A percentile compares a stretch with the other conserved stretches of the same genome.
phyloP scores from a whole-genome alignment of 2,797 vertebrate genomes.

The Cheirogaleus major region DNA sequence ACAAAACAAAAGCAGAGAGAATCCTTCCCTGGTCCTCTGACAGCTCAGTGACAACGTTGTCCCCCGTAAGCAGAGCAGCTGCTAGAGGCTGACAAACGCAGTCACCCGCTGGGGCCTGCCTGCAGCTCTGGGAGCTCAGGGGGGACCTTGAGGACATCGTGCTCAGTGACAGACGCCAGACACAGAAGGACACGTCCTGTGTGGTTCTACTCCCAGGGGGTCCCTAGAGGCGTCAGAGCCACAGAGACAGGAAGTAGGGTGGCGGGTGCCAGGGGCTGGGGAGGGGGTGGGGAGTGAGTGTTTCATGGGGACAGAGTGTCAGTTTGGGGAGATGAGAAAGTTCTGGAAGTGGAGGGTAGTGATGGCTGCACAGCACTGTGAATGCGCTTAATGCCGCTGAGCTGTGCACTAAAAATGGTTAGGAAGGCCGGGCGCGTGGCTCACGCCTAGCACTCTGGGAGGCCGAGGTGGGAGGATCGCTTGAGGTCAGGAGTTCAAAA shows the following conservation, averaged over 20 bases:
- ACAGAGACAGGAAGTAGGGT: neutral
- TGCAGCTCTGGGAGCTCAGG: too few species aligned
- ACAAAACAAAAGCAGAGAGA: neutral
- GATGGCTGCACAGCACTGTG: fast-evolving
- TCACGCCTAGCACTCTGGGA: too few species aligned
- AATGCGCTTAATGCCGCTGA: neutral
- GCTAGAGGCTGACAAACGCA: neutral
- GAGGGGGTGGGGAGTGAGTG: neutral
- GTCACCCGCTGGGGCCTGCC: neutral
- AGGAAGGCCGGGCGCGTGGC: neutral
- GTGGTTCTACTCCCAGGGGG: neutral
- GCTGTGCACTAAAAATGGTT: neutral
- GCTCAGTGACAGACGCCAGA: neutral
- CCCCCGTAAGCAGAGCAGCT: neutral
- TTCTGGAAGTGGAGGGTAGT: neutral
- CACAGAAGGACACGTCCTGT: neutral
- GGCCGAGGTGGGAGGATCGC: too few species aligned
- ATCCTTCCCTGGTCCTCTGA: neutral
- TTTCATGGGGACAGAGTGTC: neutral
- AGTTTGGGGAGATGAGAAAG: neutral
- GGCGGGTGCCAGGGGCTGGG: neutral
- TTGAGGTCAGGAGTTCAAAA: too few species aligned
- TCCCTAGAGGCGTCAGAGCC: neutral
- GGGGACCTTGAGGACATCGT: neutral
- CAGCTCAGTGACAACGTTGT: neutral